A percentile compares a stretch with the other conserved stretches of the same genome.
phyloP scores from a whole-genome alignment of 2,113 vertebrate species.

The Sigmodon hispidus region DNA sequence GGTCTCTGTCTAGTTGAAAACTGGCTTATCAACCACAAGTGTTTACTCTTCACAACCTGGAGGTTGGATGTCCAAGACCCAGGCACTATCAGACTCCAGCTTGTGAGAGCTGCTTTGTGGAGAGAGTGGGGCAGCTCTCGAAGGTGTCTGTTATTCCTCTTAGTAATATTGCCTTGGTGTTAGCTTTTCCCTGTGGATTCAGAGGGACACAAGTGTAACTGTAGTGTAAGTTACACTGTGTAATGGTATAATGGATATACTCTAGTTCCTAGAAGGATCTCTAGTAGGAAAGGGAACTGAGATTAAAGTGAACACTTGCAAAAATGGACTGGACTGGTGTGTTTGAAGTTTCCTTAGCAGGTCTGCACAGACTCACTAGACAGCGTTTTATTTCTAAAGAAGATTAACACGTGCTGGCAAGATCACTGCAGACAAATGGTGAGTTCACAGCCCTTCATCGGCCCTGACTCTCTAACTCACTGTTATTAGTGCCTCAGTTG shows the following conservation, averaged over 20 bases:
- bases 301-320: not conserved
- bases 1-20: not conserved
- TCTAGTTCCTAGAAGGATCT: not conserved
- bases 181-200: not conserved
- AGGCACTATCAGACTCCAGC: not conserved
- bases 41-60: not conserved
- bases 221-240: not conserved
- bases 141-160: not conserved
- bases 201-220: not conserved
- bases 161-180: not conserved
- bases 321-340: not conserved
- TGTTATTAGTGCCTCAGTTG: not conserved
- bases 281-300: not conserved
- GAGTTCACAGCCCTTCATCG: constrained; percentile 47
- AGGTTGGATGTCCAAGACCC: not conserved
- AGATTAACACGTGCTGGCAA: constrained; percentile 91
- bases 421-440: constrained; percentile 93
- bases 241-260: not conserved
- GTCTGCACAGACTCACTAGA: constrained; percentile 89
- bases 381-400: constrained; percentile 90
- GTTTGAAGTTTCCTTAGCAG: constrained; percentile 84
- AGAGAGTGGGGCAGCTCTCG: not conserved
- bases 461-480: not conserved
- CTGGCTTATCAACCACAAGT: not conserved
- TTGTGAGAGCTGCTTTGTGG: not conserved